Base-by-base conservation (phyloP, 2,113 vertebrate genomes). In the Cettia cetti region DNA sequence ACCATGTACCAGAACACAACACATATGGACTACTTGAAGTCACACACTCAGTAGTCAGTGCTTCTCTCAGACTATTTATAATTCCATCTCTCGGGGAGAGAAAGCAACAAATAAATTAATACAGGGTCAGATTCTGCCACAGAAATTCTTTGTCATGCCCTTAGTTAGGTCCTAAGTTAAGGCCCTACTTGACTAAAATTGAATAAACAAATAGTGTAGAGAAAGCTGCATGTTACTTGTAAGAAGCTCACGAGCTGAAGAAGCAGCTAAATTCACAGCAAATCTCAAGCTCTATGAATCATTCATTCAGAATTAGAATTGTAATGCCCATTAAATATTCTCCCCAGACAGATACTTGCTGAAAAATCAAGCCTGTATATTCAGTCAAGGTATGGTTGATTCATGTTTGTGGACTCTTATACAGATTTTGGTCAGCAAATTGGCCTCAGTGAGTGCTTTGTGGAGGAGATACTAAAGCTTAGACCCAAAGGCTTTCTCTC, bases 391-490 rank as follows among this genome's bases (percentile, higher is more conserved):
- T 16, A 77, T 1, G 3, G 6, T 10, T 76, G 28, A 15, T 44
- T 45, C 0, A 0, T 60, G 20, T 42, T 45, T 8, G 4, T 44
- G 30, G 23, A 39, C 13, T 85, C 24, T 35, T 40, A 19, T 4
- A 9, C 45, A 82, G 57, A 17, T 9, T 44, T 65, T 11, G 21
- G 19, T 33, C 13, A 15, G 53, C 13, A 42, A 69, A 40, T 26
- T 42, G 11, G 45, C 30, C 52, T 68, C 6, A 0, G 17, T 26
- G 31, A 50, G 17, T 45, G 12, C 30, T 54, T 27, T 33, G 16
- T 8, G 23, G 5, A 78, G 42, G 17, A 78, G 40, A 21, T 35
- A 11, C 30, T 49, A 45, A 64, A 89, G 31, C 15, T 84, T 47
- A n/a, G 31, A 31, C 28, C 15, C 65, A 82, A 44, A 44, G 7